A percentile compares a stretch with the other conserved stretches of the same genome.
phyloP scores from a whole-genome alignment of 2,797 vertebrate species.

The Atherinosoma microstoma region DNA sequence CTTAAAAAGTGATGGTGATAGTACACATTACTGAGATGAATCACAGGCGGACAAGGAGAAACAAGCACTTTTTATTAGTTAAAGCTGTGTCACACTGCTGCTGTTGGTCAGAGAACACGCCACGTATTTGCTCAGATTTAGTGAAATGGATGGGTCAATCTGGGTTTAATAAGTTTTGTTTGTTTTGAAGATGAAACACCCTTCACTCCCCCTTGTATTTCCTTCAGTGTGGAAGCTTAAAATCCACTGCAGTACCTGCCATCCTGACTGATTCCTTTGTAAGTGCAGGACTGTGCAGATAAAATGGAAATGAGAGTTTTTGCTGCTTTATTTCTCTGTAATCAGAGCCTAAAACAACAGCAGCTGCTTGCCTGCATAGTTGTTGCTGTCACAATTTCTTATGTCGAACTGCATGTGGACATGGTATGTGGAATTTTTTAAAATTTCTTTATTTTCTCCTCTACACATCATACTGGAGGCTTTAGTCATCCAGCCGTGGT shows the following conservation, averaged over 20 bases:
- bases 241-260: slow-evolving; percentile 11
- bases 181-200: slow-evolving; percentile 27
- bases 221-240: slow-evolving; percentile 20
- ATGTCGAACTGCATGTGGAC: slow-evolving; percentile 8
- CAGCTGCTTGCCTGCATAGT: slow-evolving; percentile 14
- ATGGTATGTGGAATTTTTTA: slow-evolving; percentile 2
- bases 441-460: neutral
- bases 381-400: neutral
- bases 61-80: slow-evolving; percentile 22
- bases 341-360: neutral
- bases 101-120: slow-evolving; percentile 42
- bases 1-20: slow-evolving; percentile 37
- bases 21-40: slow-evolving; percentile 55
- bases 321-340: neutral
- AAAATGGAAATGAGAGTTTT: neutral
- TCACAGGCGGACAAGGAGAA: slow-evolving; percentile 21
- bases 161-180: slow-evolving; percentile 60
- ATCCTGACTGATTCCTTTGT: slow-evolving; percentile 2
- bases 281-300: slow-evolving; percentile 7
- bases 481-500: slow-evolving; percentile 25
- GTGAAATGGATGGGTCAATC: slow-evolving; percentile 46
- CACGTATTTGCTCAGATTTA: slow-evolving; percentile 40
- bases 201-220: slow-evolving; percentile 27
- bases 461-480: slow-evolving; percentile 2
- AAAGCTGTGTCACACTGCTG: slow-evolving; percentile 27